A percentile compares a stretch with the other conserved stretches of the same genome.
phyloP scores from a whole-genome alignment of 2,113 vertebrate species.

The Bubalus kerabau region DNA sequence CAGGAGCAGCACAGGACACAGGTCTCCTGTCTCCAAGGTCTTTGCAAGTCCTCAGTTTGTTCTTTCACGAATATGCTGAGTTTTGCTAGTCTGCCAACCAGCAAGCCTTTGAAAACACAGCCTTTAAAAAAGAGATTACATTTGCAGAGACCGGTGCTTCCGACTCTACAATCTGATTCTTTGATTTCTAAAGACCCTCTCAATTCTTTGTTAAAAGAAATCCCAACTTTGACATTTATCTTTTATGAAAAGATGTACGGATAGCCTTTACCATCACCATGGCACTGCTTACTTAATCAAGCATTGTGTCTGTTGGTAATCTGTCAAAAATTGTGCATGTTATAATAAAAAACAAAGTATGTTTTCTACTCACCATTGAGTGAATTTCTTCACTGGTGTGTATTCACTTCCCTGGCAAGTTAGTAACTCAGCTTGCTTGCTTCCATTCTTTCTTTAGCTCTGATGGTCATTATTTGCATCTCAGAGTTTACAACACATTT shows the following conservation, averaged over 20 bases:
- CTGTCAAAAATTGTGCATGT: background rate
- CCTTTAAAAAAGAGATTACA: background rate
- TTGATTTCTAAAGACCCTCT: slow-evolving; percentile 30
- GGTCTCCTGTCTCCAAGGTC: background rate
- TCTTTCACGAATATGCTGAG: slow-evolving; percentile 19
- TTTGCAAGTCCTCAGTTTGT: background rate
- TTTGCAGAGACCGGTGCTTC: slow-evolving; percentile 17
- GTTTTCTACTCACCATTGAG: background rate
- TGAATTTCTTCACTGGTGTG: background rate
- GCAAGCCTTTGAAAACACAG: background rate
- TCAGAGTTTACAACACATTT: slow-evolving; percentile 1
- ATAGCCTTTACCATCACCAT: background rate
- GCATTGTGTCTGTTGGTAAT: background rate
- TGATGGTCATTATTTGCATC: background rate
- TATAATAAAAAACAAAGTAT: background rate
- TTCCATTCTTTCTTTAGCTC: background rate
- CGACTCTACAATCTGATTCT: background rate
- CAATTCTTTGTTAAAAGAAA: background rate
- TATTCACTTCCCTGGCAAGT: background rate
- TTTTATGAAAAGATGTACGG: background rate
- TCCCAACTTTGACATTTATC: background rate
- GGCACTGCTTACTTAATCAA: background rate
- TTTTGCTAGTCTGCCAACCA: slow-evolving; percentile 19
- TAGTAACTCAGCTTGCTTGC: background rate
- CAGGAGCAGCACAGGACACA: background rate